Percentiles rank a stretch among this genome's conserved stretches.
Conservation (phyloP, 2,797 vertebrate species). For the Sciurus vulgaris region DNA sequence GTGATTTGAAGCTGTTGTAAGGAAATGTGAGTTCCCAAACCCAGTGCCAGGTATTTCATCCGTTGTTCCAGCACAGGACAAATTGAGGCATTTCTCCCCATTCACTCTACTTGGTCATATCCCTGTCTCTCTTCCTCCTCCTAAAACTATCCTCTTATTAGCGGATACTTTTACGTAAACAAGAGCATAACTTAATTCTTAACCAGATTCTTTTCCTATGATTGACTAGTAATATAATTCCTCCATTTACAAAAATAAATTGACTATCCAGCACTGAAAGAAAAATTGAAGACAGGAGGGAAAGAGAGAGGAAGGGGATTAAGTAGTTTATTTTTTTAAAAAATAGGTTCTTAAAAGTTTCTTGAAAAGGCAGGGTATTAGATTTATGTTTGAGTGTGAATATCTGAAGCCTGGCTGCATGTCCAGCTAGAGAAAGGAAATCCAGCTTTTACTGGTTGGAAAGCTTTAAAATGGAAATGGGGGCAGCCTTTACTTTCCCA, state of each 20-base stretch:
- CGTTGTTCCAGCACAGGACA: background rate
- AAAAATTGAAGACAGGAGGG: background rate
- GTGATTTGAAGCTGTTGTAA: background rate
- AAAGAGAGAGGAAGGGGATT: background rate
- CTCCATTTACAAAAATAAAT: slow-evolving; percentile 1
- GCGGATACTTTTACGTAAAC: background rate
- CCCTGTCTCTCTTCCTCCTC: background rate
- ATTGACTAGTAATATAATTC: background rate
- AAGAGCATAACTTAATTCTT: background rate
- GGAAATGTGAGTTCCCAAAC: background rate
- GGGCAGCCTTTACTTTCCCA: background rate
- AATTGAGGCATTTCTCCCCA: background rate
- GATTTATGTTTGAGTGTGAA: background rate
- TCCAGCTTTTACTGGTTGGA: rapidly evolving
- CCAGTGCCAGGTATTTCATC: background rate
- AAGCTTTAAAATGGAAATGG: background rate
- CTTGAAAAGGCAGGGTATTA: background rate
- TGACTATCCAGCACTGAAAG: background rate
- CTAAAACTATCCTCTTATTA: background rate
- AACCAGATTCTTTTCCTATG: background rate
- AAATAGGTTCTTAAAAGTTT: background rate
- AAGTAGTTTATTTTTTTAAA: background rate
- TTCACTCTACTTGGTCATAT: background rate
- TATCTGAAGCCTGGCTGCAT: background rate
- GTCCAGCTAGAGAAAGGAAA: background rate